A percentile compares a stretch with the other conserved stretches of the same genome.
Evolutionary conservation across 2,888 invertebrate species (phyloP).

Genomic region (Ernsta delagoae): DNA sequence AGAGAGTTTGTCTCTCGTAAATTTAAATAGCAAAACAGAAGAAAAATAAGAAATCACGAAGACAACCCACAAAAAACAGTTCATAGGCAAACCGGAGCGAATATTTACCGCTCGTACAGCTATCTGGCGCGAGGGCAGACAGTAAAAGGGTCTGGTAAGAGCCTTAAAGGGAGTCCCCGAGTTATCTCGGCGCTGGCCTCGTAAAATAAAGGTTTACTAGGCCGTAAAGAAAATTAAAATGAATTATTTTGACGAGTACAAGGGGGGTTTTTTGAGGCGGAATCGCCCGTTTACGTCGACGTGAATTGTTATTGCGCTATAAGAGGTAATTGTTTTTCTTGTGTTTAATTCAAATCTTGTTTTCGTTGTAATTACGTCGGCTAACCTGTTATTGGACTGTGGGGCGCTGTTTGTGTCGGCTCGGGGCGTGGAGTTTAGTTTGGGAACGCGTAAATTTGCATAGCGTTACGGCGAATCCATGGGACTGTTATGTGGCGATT

Average conservation of each 20-base stretch:
- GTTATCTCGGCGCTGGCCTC: slow-evolving; percentile 77
- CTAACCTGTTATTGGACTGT: slow-evolving; percentile 49
- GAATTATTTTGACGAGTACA: slow-evolving; percentile 84
- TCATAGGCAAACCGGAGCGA: slow-evolving; percentile 2
- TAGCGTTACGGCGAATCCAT: slow-evolving; percentile 34
- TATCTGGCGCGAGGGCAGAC: slow-evolving; percentile 45
- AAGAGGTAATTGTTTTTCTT: no score
- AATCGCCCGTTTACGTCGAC: background rate
- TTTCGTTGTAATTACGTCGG: no score
- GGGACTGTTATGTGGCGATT: slow-evolving; percentile 21
- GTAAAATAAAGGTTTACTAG: slow-evolving; percentile 85
- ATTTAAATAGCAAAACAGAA: background rate
- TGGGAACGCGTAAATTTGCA: slow-evolving; percentile 40
- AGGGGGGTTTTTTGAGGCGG: slow-evolving; percentile 60
- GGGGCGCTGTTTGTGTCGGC: slow-evolving; percentile 43
- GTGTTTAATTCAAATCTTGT: no score
- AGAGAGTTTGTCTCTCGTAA: background rate
- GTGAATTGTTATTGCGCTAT: no score
- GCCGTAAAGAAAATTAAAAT: slow-evolving; percentile 85
- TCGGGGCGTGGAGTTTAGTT: slow-evolving; percentile 42
- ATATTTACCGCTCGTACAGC: slow-evolving; percentile 22
- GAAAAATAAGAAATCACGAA: no score
- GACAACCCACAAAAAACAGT: background rate
- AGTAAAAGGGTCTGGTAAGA: slow-evolving; percentile 63
- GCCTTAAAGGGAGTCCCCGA: slow-evolving; percentile 78